Conservation (phyloP, 2,888 invertebrate genomes). For the Lysandra coridon region DNA sequence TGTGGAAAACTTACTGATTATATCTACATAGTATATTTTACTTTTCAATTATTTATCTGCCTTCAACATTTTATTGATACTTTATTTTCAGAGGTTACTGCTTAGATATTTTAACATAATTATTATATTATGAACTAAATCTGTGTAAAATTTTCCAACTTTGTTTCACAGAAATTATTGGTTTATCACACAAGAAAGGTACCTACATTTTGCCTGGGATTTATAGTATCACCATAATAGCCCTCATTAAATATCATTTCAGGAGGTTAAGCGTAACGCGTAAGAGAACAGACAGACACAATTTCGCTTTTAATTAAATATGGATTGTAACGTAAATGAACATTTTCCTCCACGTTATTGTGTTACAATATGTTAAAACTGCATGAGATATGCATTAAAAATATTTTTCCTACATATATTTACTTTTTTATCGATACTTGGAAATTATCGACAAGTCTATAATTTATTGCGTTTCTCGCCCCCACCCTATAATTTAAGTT, state of each 20-base stretch:
- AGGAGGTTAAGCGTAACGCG: too few species aligned
- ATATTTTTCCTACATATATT: background rate
- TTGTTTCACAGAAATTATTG: too few species aligned
- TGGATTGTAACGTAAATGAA: too few species aligned
- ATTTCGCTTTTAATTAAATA: too few species aligned
- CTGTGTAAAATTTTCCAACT: too few species aligned
- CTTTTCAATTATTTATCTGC: background rate
- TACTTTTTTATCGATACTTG: background rate
- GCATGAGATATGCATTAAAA: background rate
- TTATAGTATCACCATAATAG: too few species aligned
- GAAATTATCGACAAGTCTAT: slow-evolving; percentile 3
- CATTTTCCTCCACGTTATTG: too few species aligned
- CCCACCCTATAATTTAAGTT: slow-evolving; percentile 18
- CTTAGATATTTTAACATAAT: background rate
- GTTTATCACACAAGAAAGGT: too few species aligned
- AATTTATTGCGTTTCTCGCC: background rate
- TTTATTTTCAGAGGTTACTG: background rate
- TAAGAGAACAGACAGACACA: too few species aligned
- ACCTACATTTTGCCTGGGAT: too few species aligned
- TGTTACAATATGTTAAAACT: background rate
- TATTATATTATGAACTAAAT: background rate
- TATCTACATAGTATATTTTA: background rate
- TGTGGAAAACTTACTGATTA: background rate
- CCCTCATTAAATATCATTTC: too few species aligned
- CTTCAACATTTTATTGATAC: background rate